Percentiles rank a stretch among this genome's conserved stretches.
Conservation (phyloP, 2,797 vertebrate species). For the Anguilla megastoma region DNA sequence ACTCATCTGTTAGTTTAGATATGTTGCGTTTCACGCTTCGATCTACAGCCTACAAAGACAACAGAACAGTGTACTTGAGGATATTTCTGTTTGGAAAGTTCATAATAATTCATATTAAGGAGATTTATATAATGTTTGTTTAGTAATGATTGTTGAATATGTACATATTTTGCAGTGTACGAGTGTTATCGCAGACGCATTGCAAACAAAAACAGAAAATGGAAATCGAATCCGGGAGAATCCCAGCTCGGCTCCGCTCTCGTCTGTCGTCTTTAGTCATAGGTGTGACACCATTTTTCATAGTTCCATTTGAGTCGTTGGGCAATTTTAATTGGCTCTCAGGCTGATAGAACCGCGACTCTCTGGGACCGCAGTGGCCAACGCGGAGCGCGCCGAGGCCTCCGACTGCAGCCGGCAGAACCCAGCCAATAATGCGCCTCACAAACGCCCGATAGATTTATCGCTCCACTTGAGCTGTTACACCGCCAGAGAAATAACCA, state of each 20-base stretch:
- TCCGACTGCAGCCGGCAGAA: not conserved
- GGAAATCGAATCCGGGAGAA: not conserved
- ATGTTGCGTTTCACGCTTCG: not conserved
- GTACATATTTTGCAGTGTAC: not conserved
- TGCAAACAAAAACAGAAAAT: not conserved
- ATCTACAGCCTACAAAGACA: not conserved
- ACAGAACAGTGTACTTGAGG: not conserved
- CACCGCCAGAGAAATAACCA: not conserved
- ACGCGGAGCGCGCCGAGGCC: not conserved
- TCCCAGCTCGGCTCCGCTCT: not conserved
- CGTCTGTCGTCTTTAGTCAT: not conserved
- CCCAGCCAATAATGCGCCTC: slow-evolving; percentile 20
- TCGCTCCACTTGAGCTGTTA: slow-evolving; percentile 23
- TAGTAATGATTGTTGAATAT: not conserved
- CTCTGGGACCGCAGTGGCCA: not conserved
- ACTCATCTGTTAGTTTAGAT: not conserved
- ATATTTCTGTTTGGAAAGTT: not conserved
- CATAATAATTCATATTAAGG: not conserved
- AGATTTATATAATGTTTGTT: not conserved
- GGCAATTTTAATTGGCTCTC: slow-evolving; percentile 32
- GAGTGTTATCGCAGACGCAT: not conserved
- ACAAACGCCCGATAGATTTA: slow-evolving; percentile 25
- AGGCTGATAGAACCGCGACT: not conserved
- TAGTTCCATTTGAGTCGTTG: not conserved
- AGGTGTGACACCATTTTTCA: not conserved